Conservation (phyloP, 2,113 vertebrate species). For the Menura novaehollandiae region DNA sequence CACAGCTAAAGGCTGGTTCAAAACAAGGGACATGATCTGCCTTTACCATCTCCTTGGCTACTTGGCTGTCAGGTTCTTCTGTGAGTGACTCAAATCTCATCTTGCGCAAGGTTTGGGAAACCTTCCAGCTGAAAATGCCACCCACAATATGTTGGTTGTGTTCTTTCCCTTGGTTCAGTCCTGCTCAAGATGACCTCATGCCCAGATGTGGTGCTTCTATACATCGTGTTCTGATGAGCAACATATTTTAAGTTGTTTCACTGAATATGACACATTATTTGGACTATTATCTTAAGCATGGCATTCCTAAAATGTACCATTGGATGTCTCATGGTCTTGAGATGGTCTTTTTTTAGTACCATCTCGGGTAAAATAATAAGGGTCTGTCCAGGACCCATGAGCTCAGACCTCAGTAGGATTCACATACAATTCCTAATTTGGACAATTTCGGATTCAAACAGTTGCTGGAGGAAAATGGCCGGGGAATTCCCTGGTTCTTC, state of each 20-base stretch:
- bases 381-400: not conserved
- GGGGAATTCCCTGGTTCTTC: not conserved
- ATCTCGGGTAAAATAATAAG: conserved; percentile 7
- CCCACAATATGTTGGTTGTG: not conserved
- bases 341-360: conserved; percentile 34
- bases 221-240: not conserved
- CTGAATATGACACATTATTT: not conserved
- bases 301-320: not conserved
- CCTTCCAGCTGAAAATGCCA: not conserved
- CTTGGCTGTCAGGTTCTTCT: not conserved
- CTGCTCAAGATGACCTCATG: not conserved
- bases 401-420: not conserved
- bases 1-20: not conserved
- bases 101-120: not conserved
- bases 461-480: not conserved
- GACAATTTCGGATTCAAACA: not conserved
- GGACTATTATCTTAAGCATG: not conserved
- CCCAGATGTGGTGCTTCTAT: not conserved
- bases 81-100: not conserved
- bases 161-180: not conserved
- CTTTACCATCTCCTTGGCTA: not conserved
- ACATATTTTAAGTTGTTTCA: not conserved
- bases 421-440: conserved; percentile 56
- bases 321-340: not conserved
- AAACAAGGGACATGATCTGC: not conserved